These are phyloP conservation scores for Martes martes DNA, from an alignment of 2,113 vertebrate species.

Conservation along the genomic window DNA sequence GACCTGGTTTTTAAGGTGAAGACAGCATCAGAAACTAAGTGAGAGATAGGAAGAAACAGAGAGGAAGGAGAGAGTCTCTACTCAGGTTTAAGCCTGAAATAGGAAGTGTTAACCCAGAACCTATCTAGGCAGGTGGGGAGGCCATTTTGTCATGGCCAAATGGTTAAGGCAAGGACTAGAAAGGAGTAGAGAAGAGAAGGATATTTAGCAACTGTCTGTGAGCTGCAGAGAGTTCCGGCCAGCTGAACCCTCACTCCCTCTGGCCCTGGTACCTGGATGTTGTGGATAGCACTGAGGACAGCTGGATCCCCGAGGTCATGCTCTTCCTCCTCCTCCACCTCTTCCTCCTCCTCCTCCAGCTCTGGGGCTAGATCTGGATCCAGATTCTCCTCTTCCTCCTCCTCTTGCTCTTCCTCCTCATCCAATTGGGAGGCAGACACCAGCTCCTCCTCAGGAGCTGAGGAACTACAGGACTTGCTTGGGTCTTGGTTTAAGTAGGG, in stretches of 20 bases:
- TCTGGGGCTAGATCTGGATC: conserved; percentile 7
- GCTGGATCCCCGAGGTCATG: conserved; percentile 88
- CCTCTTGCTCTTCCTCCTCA: background rate
- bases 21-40: background rate
- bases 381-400: conserved; percentile 37
- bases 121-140: background rate
- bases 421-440: background rate
- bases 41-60: background rate
- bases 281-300: conserved; percentile 87
- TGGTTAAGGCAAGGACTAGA: background rate
- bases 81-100: background rate
- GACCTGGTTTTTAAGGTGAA: background rate
- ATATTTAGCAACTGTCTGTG: background rate
- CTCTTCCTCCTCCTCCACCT: conserved; percentile 8
- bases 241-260: background rate
- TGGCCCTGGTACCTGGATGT: conserved; percentile 77
- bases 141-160: background rate
- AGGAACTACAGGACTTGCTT: background rate
- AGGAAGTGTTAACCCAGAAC: background rate
- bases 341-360: conserved; percentile 40
- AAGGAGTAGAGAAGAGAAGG: background rate
- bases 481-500: background rate
- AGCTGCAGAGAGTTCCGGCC: background rate
- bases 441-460: background rate
- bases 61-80: background rate